phyloP scores from a whole-genome alignment of 2,113 vertebrate species.

The Haliaeetus leucogaster region DNA sequence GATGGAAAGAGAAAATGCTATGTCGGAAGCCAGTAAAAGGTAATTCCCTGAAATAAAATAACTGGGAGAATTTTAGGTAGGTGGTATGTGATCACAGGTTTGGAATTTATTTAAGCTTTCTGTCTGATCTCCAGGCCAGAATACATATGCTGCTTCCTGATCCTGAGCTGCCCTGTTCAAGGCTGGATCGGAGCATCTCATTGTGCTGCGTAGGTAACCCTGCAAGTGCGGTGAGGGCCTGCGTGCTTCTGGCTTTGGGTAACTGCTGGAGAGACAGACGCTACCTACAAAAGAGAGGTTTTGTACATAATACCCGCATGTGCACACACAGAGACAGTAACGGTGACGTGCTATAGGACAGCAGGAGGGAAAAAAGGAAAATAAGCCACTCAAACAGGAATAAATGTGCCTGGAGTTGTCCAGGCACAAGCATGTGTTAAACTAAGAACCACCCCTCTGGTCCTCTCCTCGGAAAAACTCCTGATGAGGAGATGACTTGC shows the following conservation, averaged over 20 bases:
- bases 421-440: neutral
- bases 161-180: neutral
- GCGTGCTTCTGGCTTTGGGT: neutral
- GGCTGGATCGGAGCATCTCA: neutral
- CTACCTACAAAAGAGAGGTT: neutral
- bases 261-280: neutral
- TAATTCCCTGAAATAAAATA: neutral
- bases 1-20: neutral
- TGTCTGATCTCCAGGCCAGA: neutral
- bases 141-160: neutral
- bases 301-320: accelerated
- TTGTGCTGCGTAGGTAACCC: neutral
- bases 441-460: neutral
- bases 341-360: neutral
- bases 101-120: neutral
- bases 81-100: neutral
- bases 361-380: neutral
- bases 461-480: neutral
- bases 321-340: neutral
- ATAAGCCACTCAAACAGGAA: neutral
- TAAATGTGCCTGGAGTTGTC: neutral
- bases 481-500: neutral
- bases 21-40: neutral
- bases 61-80: neutral
- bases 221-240: neutral